These are phyloP conservation scores for Carabus problematicus DNA, from an alignment of 2,888 invertebrate species.

Conservation along the genomic window DNA sequence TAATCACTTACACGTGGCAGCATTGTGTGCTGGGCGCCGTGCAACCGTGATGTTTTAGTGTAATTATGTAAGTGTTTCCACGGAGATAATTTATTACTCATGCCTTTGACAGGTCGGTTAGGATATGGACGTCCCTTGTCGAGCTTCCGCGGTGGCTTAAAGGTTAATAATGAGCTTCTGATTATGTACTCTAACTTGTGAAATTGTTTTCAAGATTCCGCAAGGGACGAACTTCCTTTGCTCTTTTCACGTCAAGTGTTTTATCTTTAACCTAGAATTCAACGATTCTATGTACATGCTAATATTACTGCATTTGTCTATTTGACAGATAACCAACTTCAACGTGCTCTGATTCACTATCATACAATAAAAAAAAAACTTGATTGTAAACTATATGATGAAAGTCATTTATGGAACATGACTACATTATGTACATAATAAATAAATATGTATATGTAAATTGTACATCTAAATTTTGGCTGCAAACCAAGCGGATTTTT, in stretches of 20 bases:
- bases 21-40: constrained; percentile 15
- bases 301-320: background rate
- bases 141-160: constrained; percentile 23
- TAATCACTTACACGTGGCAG: constrained; percentile 35
- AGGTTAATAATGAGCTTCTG: constrained; percentile 28
- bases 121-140: constrained; percentile 21
- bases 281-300: background rate
- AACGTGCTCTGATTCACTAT: background rate
- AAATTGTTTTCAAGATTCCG: background rate
- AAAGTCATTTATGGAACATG: too few species aligned
- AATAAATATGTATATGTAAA: too few species aligned
- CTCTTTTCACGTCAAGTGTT: background rate
- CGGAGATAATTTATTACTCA: constrained; percentile 40
- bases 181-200: constrained; percentile 10
- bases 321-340: background rate
- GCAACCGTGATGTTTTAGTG: constrained; percentile 33
- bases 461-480: too few species aligned
- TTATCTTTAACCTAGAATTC: background rate
- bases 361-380: too few species aligned
- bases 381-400: too few species aligned
- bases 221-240: too few species aligned
- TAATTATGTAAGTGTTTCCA: constrained; percentile 40
- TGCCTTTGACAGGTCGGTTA: constrained; percentile 35
- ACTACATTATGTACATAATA: too few species aligned
- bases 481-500: too few species aligned